Conservation (phyloP, 2,113 vertebrate species). For the Scortum barcoo region DNA sequence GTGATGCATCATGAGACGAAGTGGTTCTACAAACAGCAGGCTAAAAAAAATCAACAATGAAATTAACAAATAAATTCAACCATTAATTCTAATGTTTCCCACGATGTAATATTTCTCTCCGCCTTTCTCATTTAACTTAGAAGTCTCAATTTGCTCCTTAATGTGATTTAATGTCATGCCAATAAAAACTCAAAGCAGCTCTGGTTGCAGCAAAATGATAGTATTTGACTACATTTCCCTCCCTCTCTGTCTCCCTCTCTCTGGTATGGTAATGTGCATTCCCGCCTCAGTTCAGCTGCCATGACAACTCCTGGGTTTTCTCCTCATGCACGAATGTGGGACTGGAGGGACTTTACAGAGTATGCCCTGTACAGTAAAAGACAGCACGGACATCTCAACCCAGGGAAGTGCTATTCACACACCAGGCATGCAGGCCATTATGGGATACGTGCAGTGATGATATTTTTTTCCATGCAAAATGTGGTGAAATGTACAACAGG, state of each 20-base stretch:
- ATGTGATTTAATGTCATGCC: slow-evolving; percentile 38
- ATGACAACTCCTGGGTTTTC: slow-evolving; percentile 74
- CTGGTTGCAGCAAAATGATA: slow-evolving; percentile 32
- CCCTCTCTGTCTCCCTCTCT: slow-evolving; percentile 24
- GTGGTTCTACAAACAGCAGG: background rate
- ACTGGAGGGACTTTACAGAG: slow-evolving; percentile 44
- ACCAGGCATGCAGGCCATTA: slow-evolving; percentile 13
- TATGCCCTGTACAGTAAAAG: slow-evolving; percentile 34
- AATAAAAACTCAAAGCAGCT: slow-evolving; percentile 45
- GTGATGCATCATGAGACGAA: background rate
- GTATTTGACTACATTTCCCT: slow-evolving; percentile 31
- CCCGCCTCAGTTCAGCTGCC: slow-evolving; percentile 71
- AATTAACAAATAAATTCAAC: background rate
- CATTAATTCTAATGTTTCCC: background rate
- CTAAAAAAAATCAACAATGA: background rate
- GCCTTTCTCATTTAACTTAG: slow-evolving; percentile 14
- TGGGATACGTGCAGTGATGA: slow-evolving; percentile 4
- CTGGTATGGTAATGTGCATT: slow-evolving; percentile 68
- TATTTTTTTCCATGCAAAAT: background rate
- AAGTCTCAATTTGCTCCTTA: slow-evolving; percentile 41
- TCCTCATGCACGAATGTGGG: slow-evolving; percentile 31
- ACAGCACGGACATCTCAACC: slow-evolving; percentile 14
- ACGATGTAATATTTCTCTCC: background rate
- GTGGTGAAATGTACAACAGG: background rate
- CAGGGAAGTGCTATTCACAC: slow-evolving; percentile 7